Base-by-base conservation (phyloP, 2,113 vertebrate species). In the Aspiorhynchus laticeps region DNA sequence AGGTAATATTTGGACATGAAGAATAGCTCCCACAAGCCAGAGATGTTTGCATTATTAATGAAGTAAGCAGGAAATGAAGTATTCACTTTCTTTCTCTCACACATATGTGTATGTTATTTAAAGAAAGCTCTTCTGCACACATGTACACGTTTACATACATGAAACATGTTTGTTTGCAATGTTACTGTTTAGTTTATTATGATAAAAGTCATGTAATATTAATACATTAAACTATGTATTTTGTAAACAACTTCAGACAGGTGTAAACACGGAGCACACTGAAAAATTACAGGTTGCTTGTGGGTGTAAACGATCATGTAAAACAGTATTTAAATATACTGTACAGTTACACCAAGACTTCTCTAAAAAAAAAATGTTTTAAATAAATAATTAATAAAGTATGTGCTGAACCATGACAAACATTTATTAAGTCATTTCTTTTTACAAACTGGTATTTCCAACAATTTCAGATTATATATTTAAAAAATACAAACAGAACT, bases 161-260 rank as follows among this genome's bases (percentile, higher is more conserved):
- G 81, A 90, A 88, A 71, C 80, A 51, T 80, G 14, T 88, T 89
- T 17, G 91, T 90, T 86, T 93, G 84, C 85, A 73, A 90, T 78
- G 56, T 94, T 87, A 93, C 88, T 93, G 94, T 93, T 93, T 92
- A 91, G 76, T 95, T 95, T 95, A 95, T 94, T 94, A 94, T 69
- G 90, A 91, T 94, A 93, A 93, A 93, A 94, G 85, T 89, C 83
- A 89, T 91, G 88, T 26, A 91, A 93, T 93, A 93, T 93, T 83
- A 80, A 93, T 91, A 95, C 92, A 93, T 92, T 85, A 92, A 95
- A 92, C 89, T 91, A 91, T 91, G 87, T 90, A 88, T 90, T 88
- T 76, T 94, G 92, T 93, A 93, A 95, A 93, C 94, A 93, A 90
- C 84, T 88, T 87, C 85, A 85, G 92, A 93, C 90, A 90, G 85